These are phyloP conservation scores for Holothuria scabra DNA, from an alignment of 53 echinoderm and acorn worm genomes.

Conservation along the genomic window DNA sequence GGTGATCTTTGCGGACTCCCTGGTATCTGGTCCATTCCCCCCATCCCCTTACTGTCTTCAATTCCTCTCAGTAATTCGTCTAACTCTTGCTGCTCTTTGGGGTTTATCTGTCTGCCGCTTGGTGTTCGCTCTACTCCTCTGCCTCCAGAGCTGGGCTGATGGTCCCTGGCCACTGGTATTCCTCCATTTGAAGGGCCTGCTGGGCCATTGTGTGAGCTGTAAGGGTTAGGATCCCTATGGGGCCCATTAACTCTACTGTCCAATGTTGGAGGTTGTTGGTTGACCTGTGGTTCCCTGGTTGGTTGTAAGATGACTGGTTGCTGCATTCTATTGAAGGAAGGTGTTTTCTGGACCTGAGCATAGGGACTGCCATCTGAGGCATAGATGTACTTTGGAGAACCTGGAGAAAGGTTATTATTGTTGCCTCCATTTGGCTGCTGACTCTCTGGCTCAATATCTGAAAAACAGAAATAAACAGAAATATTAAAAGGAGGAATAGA, in stretches of 20 bases:
- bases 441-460: slow-evolving; percentile 48
- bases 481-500: too few relatives aligned
- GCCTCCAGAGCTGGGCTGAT: neutral
- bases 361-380: slow-evolving; percentile 96
- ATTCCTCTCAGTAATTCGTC: slow-evolving; percentile 83
- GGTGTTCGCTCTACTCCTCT: slow-evolving; percentile 17
- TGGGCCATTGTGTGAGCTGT: slow-evolving; percentile 44
- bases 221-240: slow-evolving; percentile 46
- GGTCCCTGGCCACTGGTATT: neutral
- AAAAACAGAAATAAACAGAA: too few relatives aligned
- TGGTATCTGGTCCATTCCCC: neutral
- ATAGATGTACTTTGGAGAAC: slow-evolving; percentile 79
- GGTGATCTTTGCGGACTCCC: slow-evolving; percentile 41
- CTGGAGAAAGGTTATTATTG: slow-evolving; percentile 63
- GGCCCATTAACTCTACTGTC: slow-evolving; percentile 41
- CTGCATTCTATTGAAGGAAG: slow-evolving; percentile 38
- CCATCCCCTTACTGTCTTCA: slow-evolving; percentile 46
- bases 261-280: neutral
- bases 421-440: slow-evolving; percentile 62
- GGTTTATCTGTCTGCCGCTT: slow-evolving; percentile 68
- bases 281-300: neutral
- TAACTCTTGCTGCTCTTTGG: slow-evolving; percentile 76
- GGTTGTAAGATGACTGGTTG: slow-evolving; percentile 52
- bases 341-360: slow-evolving; percentile 93
- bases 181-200: slow-evolving; percentile 17